phyloP scores from a whole-genome alignment of 2,888 invertebrate species.

The Leptinotarsa peninsularis region DNA sequence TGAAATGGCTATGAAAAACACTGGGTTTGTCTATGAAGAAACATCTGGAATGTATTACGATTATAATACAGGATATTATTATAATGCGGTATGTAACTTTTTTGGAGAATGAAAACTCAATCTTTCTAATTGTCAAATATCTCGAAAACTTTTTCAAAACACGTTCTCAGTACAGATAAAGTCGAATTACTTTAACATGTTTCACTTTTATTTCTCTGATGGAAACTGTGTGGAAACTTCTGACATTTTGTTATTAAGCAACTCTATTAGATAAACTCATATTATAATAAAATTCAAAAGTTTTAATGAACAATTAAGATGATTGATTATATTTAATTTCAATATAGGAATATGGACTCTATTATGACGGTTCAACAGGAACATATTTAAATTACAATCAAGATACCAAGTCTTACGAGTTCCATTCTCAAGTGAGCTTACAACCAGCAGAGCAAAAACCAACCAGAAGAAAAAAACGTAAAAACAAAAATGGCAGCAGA shows the following conservation, averaged over 20 bases:
- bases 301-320: too few relatives aligned
- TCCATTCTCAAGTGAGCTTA: constrained; percentile 79
- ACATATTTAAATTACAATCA: constrained; percentile 87
- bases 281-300: too few relatives aligned
- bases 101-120: background rate
- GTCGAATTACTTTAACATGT: too few relatives aligned
- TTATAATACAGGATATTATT: constrained; percentile 89
- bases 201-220: too few relatives aligned
- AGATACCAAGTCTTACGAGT: constrained; percentile 79
- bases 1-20: constrained; percentile 78
- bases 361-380: constrained; percentile 88
- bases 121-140: too few relatives aligned
- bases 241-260: too few relatives aligned
- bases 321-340: too few relatives aligned
- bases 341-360: constrained; percentile 82
- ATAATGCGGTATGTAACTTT: constrained; percentile 13
- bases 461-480: constrained; percentile 43
- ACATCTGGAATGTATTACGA: constrained; percentile 91
- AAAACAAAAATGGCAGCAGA: constrained; percentile 50
- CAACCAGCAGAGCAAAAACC: constrained; percentile 44
- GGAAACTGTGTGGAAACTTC: too few relatives aligned
- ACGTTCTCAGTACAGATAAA: too few relatives aligned
- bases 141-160: too few relatives aligned
- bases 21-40: constrained; percentile 87
- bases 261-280: too few relatives aligned